These are phyloP conservation scores for Anoplopoma fimbria DNA, from an alignment of 2,113 vertebrate species.

Conservation along the genomic window DNA sequence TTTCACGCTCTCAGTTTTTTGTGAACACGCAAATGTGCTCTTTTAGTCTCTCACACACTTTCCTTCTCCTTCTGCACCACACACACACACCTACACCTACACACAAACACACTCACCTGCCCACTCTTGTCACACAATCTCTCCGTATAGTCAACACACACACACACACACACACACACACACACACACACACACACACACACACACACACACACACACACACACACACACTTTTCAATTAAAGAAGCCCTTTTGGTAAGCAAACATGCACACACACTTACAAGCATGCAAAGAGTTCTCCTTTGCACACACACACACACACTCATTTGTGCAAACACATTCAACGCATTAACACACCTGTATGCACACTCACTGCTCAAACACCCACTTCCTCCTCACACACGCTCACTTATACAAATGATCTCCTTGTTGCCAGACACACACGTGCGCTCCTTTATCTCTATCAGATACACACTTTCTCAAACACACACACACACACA, in stretches of 20 bases:
- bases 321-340: slow-evolving; percentile 19
- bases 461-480: slow-evolving; percentile 35
- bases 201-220: slow-evolving; percentile 3
- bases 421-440: slow-evolving; percentile 57
- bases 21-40: slow-evolving; percentile 23
- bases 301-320: neutral
- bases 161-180: slow-evolving; percentile 17
- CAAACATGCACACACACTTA: neutral
- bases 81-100: neutral
- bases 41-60: slow-evolving; percentile 11
- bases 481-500: slow-evolving; percentile 13
- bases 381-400: slow-evolving; percentile 17
- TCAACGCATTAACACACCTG: slow-evolving; percentile 64
- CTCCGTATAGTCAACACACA: neutral
- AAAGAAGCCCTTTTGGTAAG: neutral
- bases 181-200: slow-evolving; percentile 8
- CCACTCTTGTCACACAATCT: slow-evolving; percentile 16
- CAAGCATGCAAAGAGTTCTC: neutral
- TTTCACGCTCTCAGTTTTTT: slow-evolving; percentile 51
- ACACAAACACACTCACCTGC: neutral
- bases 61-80: neutral
- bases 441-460: slow-evolving; percentile 28
- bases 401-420: slow-evolving; percentile 50
- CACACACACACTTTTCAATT: slow-evolving; percentile 33
- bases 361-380: neutral